A percentile compares a stretch with the other conserved stretches of the same genome.
Conservation (phyloP, 2,797 vertebrate genomes). For the Trachops cirrhosus region DNA sequence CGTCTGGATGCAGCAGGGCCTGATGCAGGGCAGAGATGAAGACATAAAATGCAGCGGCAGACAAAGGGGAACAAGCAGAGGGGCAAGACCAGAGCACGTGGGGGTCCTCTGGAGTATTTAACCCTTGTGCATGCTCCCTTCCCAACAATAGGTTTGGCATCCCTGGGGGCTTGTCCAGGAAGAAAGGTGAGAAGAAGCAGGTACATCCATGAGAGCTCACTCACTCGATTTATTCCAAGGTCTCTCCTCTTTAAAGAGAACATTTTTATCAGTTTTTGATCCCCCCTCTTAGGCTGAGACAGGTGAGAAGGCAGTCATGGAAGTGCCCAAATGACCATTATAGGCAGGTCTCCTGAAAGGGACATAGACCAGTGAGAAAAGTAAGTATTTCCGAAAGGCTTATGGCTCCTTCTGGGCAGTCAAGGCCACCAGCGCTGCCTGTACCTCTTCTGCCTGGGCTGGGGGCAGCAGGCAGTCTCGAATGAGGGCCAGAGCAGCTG, state of each 20-base stretch:
- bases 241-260: not conserved
- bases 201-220: not conserved
- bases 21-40: not conserved
- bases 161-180: not conserved
- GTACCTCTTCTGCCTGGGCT: constrained; percentile 81
- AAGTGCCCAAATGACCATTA: not conserved
- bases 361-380: not conserved
- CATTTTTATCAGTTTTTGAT: not conserved
- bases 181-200: not conserved
- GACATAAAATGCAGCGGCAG: not conserved
- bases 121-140: not conserved
- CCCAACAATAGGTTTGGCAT: not conserved
- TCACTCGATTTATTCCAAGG: not conserved
- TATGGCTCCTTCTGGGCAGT: not conserved
- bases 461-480: constrained; percentile 84
- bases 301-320: not conserved
- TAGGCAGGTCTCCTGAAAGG: not conserved
- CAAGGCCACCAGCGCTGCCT: constrained; percentile 73
- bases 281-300: not conserved
- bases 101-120: not conserved
- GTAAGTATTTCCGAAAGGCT: not conserved
- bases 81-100: not conserved
- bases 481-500: constrained; percentile 82
- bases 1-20: not conserved
- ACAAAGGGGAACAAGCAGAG: not conserved